Evolutionary conservation across 2,113 vertebrate species (phyloP), one percentile per base, ranked within the genome.

Genomic region (Oceanodroma tethys): DNA sequence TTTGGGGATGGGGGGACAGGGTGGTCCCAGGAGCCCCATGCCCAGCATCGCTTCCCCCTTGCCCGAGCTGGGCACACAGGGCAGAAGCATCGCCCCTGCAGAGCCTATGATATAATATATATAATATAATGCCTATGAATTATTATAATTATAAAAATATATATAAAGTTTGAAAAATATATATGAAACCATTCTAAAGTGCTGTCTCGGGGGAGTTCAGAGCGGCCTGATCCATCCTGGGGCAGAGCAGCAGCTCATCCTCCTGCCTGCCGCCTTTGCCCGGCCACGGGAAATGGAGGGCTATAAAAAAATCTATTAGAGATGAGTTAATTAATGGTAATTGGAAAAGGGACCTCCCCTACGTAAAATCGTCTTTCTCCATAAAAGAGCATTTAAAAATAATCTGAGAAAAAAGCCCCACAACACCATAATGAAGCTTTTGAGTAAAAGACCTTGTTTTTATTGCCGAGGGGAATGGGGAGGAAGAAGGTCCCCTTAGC

Each of bases 261-360:
- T 66, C 45, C 53, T 65, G 71, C 59, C 53, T 5, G 0, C 7
- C 2, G 5, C 66, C 21, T 91, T 70, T 22, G 47, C 74, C 38
- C 0, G 3, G 56, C 75, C 80, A 68, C 2, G 7, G 86, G 80
- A 96, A 94, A 94, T 18, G 17, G 21, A 96, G 17, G 63, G 55
- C 80, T 94, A 38, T 43, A 48, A 91, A 83, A 88, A 92, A 90
- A 7, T 59, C 90, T 70, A 83, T 93, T 72, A 92, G 43, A 86
- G 63, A 90, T 93, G 82, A 96, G 86, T 96, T 97, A 94, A 92
- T 96, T 92, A 96, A 90, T 91, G 63, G 72, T 89, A 97, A 97
- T 95, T 93, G 94, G 86, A 95, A 94, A 79, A 91, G 93, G 52
- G 88, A 94, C 88, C 34, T 95, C 86, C 76, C 68, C 76, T 84